A percentile compares a stretch with the other conserved stretches of the same genome.
Evolutionary conservation across 2,888 invertebrate species (phyloP).

Genomic region (Ptychoptera contaminata): DNA sequence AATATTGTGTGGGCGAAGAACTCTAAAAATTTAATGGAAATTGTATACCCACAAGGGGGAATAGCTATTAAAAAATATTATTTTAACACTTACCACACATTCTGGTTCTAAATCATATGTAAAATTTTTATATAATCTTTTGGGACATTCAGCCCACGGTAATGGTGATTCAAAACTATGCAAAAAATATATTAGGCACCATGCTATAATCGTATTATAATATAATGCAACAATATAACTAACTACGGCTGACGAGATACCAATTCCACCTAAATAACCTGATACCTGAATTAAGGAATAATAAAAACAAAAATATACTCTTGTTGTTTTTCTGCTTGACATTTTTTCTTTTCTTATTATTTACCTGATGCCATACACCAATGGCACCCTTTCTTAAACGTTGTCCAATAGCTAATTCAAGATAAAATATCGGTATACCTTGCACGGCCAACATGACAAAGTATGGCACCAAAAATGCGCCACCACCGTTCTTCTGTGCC

Average conservation of each 20-base stretch:
- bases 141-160: slow-evolving; percentile 87
- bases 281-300: slow-evolving; percentile 37
- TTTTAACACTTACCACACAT: slow-evolving; percentile 48
- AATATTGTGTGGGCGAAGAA: slow-evolving; percentile 84
- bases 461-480: slow-evolving; percentile 94
- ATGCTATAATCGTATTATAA: slow-evolving; percentile 95
- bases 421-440: slow-evolving; percentile 90
- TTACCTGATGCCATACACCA: slow-evolving; percentile 79
- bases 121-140: slow-evolving; percentile 60
- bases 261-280: slow-evolving; percentile 75
- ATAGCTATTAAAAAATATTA: not conserved
- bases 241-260: slow-evolving; percentile 88
- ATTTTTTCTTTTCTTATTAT: too few species aligned
- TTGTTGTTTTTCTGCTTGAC: not conserved
- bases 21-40: slow-evolving; percentile 35
- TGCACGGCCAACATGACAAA: slow-evolving; percentile 89
- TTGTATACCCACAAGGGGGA: not conserved
- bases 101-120: slow-evolving; percentile 67
- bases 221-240: slow-evolving; percentile 93
- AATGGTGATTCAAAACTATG: slow-evolving; percentile 84
- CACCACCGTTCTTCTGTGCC: slow-evolving; percentile 89
- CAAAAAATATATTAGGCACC: slow-evolving; percentile 91
- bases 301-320: not conserved
- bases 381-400: slow-evolving; percentile 84
- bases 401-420: slow-evolving; percentile 92